Percentiles rank a stretch among this genome's conserved stretches.
Conservation (phyloP, 2,797 vertebrate species). For the Gymnoscopelus braueri region DNA sequence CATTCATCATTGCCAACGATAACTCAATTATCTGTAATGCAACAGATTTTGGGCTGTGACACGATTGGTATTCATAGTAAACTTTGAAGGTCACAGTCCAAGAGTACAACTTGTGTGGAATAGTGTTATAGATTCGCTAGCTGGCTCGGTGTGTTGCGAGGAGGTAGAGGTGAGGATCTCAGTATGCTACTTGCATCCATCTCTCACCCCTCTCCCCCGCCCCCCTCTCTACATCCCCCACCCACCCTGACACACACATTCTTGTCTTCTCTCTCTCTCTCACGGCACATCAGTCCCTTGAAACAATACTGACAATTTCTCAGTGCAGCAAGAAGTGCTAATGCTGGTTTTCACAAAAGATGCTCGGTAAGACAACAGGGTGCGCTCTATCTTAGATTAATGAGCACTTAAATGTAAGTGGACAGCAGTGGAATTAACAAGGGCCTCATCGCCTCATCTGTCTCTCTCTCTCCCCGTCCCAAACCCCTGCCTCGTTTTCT, state of each 20-base stretch:
- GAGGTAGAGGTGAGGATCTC: slow-evolving; percentile 51
- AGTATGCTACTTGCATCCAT: slow-evolving; percentile 74
- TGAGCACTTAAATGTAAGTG: slow-evolving; percentile 82
- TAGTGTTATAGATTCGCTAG: slow-evolving; percentile 60
- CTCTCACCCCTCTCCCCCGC: slow-evolving; percentile 26
- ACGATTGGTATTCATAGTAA: slow-evolving; percentile 47
- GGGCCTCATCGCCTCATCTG: slow-evolving; percentile 65
- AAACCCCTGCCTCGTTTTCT: slow-evolving; percentile 51
- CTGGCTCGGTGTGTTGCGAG: slow-evolving; percentile 43
- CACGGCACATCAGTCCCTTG: slow-evolving; percentile 49
- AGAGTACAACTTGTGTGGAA: slow-evolving; percentile 43
- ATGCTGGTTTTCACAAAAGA: slow-evolving; percentile 75
- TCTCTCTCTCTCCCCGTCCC: slow-evolving; percentile 28
- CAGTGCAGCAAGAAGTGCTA: slow-evolving; percentile 70
- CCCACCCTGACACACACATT: slow-evolving; percentile 1
- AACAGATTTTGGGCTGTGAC: slow-evolving; percentile 33
- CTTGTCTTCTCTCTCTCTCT: slow-evolving; percentile 29
- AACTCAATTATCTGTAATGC: slow-evolving; percentile 62
- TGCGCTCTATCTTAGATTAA: slow-evolving; percentile 79
- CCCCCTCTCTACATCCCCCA: background rate
- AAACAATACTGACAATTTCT: slow-evolving; percentile 73
- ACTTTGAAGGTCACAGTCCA: slow-evolving; percentile 71
- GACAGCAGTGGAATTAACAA: slow-evolving; percentile 84
- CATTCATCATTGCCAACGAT: slow-evolving; percentile 53
- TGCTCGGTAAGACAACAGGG: slow-evolving; percentile 77